Evolutionary conservation across 2,113 vertebrate species (phyloP), one percentile per base, ranked within the genome.

Genomic region (Panurus biarmicus): DNA sequence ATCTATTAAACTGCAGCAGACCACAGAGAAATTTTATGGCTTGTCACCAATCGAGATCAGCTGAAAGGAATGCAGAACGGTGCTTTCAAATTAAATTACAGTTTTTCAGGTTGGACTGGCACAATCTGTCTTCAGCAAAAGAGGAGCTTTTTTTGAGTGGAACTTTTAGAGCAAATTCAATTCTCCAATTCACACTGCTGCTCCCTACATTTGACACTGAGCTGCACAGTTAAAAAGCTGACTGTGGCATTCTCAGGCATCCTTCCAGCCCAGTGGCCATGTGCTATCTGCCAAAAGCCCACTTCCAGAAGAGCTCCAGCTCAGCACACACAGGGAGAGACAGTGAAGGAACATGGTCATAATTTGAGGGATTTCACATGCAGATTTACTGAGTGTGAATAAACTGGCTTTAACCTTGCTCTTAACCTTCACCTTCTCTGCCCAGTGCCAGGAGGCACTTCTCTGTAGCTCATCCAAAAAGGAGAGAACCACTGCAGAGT

Each of bases 21-120:
- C 80, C 95, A 97, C 82, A 69, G 80, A 93, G 72, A 89, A 69
- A 89, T 89, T 69, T 94, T 94, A 95, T 62, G 44, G 79, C 88
- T 95, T 10, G 26, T 94, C 92, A 95, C 76, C 91, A 86, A 5
- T 48, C 1, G 9, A 90, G 88, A 96, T 72, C 80, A 93, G 85
- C 92, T 74, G 64, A 83, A 95, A 89, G 80, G 54, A 91, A 87
- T 78, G 88, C 85, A 80, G 84, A 94, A 87, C 7, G 7, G 48
- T 50, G 67, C 82, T 93, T 95, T 95, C 85, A 95, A 96, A 96
- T 96, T 96, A 96, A 96, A 97, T 95, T 95, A 89, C 77, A 71
- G 71, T 74, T 95, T 95, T 95, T 94, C 80, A 77, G 93, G 79
- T 85, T 92, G 90, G 91, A 92, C 75, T 93, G 80, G 83, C 91